A percentile compares a stretch with the other conserved stretches of the same genome.
phyloP scores from a whole-genome alignment of 2,888 invertebrate species.

The Macaria notata region DNA sequence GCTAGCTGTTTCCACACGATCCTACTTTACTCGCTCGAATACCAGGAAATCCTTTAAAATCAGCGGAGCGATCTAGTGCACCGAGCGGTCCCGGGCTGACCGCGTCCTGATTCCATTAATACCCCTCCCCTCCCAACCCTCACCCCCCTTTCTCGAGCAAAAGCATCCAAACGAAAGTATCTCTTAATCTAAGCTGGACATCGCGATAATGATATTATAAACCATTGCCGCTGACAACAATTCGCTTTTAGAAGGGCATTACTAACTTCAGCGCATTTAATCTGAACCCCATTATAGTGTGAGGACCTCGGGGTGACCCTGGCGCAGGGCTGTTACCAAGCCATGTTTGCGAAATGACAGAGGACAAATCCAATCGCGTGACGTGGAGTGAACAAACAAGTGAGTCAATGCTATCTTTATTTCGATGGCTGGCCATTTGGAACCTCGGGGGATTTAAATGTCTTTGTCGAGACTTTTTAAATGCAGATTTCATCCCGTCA shows the following conservation, averaged over 20 bases:
- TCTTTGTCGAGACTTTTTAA: background rate
- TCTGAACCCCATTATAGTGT: conserved; percentile 63
- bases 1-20: conserved; percentile 23
- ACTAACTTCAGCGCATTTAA: conserved; percentile 70
- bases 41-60: conserved; percentile 66
- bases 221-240: conserved; percentile 69
- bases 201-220: conserved; percentile 72
- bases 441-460: background rate
- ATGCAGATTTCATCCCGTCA: too few species aligned
- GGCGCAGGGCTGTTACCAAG: conserved; percentile 40
- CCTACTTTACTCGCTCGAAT: conserved; percentile 51
- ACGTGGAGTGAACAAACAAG: conserved; percentile 32
- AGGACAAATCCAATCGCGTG: conserved; percentile 41
- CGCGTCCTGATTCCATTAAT: conserved; percentile 67
- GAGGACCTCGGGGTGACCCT: conserved; percentile 42
- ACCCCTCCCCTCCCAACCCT: conserved; percentile 36
- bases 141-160: conserved; percentile 41
- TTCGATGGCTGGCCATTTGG: conserved; percentile 8
- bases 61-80: conserved; percentile 51
- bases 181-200: conserved; percentile 71
- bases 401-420: conserved; percentile 28
- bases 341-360: conserved; percentile 47
- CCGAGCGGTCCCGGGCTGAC: conserved; percentile 48
- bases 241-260: conserved; percentile 75
- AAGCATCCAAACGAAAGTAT: conserved; percentile 55